Evolutionary conservation across 1,140 invertebrate genomes (phyloP), one percentile per base, ranked within the genome.

Genomic region (Mylabris phalerata): DNA sequence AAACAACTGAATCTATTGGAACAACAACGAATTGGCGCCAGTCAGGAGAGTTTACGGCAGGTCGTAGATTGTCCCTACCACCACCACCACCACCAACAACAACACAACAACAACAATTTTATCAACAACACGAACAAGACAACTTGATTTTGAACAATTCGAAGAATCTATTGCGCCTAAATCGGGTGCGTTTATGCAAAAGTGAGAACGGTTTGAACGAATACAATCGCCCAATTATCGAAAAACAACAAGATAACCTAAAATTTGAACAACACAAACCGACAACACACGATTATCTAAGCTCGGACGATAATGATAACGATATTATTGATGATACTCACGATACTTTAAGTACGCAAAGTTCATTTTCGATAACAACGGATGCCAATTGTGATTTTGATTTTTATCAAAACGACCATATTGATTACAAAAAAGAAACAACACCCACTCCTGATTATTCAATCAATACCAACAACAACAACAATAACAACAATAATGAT

Each of bases 381-480:
- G 80, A 81, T 38, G 83, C 82, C 9, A 85, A 84, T 62, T 81
- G 84, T 61, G 83, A 85, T 66, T 85, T 85, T 61, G 82, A 84
- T 60, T 84, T 82, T 67, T 84, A 79, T 60, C 78, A 80, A 41
- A 67, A 56, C 25, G 60, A 62, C 19, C 19, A 7, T 32, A 32
- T 3, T 3, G 7, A 7, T 32, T 32, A 32, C 7, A 67, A 71
- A 61, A 71, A 75, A 55, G 68, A 66, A 48, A 68, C 63, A 43
- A 47, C 40, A 56, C 13, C 50, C 55, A 55, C 46, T 42, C 49
- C n/a, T 26, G 51, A 42, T 45, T 46, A 55, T 43, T 51, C 48
- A 4, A 46, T 45, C 4, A 55, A 5, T 2, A 45, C 26, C 11
- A 42, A 11, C 10, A 42, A 56, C 10, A 24, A 41, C 10, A 25